Base-by-base conservation (phyloP, 2,888 invertebrate species). In the Cryptus armator region DNA sequence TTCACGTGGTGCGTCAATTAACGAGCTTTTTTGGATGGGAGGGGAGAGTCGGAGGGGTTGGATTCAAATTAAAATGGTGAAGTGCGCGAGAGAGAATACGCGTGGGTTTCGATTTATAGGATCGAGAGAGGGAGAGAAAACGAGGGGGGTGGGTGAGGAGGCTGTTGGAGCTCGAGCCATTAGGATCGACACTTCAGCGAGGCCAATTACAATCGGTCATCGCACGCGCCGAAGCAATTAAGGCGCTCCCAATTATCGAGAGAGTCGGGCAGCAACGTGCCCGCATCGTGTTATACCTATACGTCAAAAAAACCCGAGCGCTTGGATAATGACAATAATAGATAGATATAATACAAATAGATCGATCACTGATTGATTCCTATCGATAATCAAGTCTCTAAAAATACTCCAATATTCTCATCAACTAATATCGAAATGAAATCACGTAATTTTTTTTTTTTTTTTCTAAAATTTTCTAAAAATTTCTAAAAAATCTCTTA, bases 191-290 rank as follows among this genome's bases (percentile, higher is more conserved):
- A 81, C 91, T 92, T 90, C 90, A 90, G 87, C 88, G 88, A 88
- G 90, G 86, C 89, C 91, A 91, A 91, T 91, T 91, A 90, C 90
- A 91, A 90, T 85, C 90, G 91, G 91, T 91, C 91, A 91, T 92
- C 92, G 91, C 91, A 91, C 90, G 91, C 90, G 88, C 90, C 90
- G 89, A 89, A 90, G 92, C 91, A 92, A 92, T 92, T 92, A 92
- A 91, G 91, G 90, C 90, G 91, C 90, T 91, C 91, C 91, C 91
- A 91, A 92, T 92, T 92, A 92, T 92, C 91, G 84, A 74, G 64
- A 81, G 76, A 76, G n/a, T 48, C n/a, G 19, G 53, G 24, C 24
- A 53, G 67, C 68, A 19, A 71, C 66, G 56, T 12, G 71, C 32
- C 43, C 51, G 64, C 37, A 68, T 43, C 44, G 29, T 62, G 44